Base-by-base conservation (phyloP, 2,797 vertebrate genomes). In the Hapalemur alaotrensis region DNA sequence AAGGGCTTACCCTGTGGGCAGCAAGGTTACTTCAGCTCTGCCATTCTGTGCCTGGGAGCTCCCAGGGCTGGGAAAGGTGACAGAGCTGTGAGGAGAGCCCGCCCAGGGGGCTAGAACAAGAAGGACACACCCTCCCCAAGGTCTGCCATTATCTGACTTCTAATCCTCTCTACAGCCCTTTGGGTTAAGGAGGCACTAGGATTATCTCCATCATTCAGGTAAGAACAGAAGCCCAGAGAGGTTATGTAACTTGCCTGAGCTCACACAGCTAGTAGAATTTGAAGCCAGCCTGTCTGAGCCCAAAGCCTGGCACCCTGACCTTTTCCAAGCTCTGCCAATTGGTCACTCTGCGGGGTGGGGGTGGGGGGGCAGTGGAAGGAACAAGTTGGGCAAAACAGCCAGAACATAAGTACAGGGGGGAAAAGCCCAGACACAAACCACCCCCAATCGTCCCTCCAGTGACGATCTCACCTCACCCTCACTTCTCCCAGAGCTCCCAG, bases 201-300 rank as follows among this genome's bases (percentile, higher is more conserved):
- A 35, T 30, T 52, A 69, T 30, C 25, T 80, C 70, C 69, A 38
- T 25, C 15, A 46, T 65, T 65, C 20, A 2, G 22, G 28, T 25
- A 59, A 89, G n/a, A 70, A 79, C 20, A 28, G 83, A 89, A 63
- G 25, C 13, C 43, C 67, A 75, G 79, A 76, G 52, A 48, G 38
- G 67, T 86, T 82, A 82, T 23, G 28, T 17, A 48, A 82, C 46
- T n/a, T 32, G 61, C 70, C 30, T 18, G 67, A 61, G 23, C 15
- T 78, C 81, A 94, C 85, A 87, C 30, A 94, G 35, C 69, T 82
- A 35, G 22, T 13, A 81, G 52, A 43, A 89, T 75, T 63, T 18
- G 2, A 89, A 73, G n/a, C 6, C 69, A 67, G 28, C 20, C 48
- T 91, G 4, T 72, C 13, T 92, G 41, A 75, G 79, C 17, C 30